A percentile compares a stretch with the other conserved stretches of the same genome.
phyloP scores from a whole-genome alignment of 2,888 invertebrate species.

The Lamproptera curius region DNA sequence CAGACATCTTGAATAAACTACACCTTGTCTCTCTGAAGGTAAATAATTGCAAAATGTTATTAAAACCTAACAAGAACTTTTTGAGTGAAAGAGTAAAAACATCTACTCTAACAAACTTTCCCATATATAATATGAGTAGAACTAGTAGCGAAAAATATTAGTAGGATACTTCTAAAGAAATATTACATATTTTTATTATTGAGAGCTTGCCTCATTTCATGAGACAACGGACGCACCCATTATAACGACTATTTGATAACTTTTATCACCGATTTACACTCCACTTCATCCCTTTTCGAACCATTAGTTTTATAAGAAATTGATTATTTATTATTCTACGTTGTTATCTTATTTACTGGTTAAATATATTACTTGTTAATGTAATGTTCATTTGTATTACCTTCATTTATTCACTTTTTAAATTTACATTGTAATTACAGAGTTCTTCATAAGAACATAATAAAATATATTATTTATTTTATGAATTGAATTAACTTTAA shows the following conservation, averaged over 20 bases:
- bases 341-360: constrained; percentile 4
- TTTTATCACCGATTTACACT: constrained; percentile 74
- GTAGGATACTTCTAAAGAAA: too few relatives aligned
- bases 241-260: constrained; percentile 76
- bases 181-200: too few relatives aligned
- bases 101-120: too few relatives aligned
- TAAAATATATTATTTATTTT: neutral
- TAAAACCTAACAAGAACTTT: too few relatives aligned
- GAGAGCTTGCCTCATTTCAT: constrained; percentile 22
- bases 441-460: neutral
- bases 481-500: neutral
- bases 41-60: too few relatives aligned
- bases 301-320: constrained; percentile 75
- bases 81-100: too few relatives aligned
- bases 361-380: neutral
- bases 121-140: too few relatives aligned
- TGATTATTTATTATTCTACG: constrained; percentile 61
- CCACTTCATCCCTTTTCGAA: constrained; percentile 69
- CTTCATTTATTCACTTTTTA: neutral
- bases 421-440: neutral
- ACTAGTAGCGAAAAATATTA: too few relatives aligned
- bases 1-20: too few relatives aligned
- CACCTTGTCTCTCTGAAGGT: too few relatives aligned
- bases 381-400: neutral
- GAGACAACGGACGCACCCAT: constrained; percentile 52